Evolutionary conservation across 2,113 vertebrate species (phyloP), one percentile per base, ranked within the genome.

Genomic region (western clawed frog (Xenopus tropicalis)): DNA sequence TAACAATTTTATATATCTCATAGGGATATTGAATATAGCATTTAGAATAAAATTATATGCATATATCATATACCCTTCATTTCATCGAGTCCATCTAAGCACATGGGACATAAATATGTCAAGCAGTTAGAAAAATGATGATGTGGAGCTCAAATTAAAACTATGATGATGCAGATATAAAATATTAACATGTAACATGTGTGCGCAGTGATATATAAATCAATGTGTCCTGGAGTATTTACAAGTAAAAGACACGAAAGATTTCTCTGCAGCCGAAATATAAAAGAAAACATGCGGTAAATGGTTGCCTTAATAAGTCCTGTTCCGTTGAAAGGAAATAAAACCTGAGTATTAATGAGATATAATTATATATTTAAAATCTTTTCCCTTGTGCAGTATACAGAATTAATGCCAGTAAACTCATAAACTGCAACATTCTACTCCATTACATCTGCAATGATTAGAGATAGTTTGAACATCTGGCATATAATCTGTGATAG

Each of bases 391-490:
- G 93, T 92, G 94, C 93, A 86, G 93, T 89, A 90, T 93, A 90
- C 91, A 94, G 93, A 92, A 94, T 93, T 92, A 91, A 94, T 94
- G 94, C 93, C 93, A 94, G 92, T 90, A 90, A 92, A 96, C 94
- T 93, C 93, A 91, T 93, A 94, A 94, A 96, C 94, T 94, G 94
- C 94, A 91, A 92, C 93, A 97, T 96, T 95, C 93, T 94, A 94
- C 91, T 91, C 95, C 96, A 98, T 98, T 97, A 96, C 95, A 93
- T 96, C 95, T 93, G 94, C 94, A 95, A 95, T 95, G 95, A 97
- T 93, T 93, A 93, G 94, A 93, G 92, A 94, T 93, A 90, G 91
- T 88, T 91, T 93, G 92, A 96, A 97, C 95, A 98, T 96, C 95
- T 97, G 95, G 94, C 90, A 89, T 93, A 91, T 93, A 90, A 91